Base-by-base conservation (phyloP, 2,113 vertebrate genomes). In the Thryonomys swinderianus region DNA sequence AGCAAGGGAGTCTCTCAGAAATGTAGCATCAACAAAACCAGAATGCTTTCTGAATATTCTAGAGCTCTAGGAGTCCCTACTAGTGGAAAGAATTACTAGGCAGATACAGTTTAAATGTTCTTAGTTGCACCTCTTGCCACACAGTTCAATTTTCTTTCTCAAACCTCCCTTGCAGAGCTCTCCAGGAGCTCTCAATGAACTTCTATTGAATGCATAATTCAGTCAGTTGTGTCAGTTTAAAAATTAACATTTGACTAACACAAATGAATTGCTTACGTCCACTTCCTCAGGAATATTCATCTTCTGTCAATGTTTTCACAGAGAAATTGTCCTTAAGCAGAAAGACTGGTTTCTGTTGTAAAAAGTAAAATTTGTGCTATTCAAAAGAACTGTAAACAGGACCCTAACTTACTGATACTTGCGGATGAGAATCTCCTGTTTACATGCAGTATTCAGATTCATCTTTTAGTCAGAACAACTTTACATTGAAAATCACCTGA, bases 1-100 rank as follows among this genome's bases (percentile, higher is more conserved):
- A 79, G 18, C n/a, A 71, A 89, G 40, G 51, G 83, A 93, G 16
- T 95, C 55, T 79, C 34, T 95, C 59, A 82, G 53, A 27, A 96
- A 95, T 48, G n/a, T 32, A 89, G 5, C 7, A 87, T 11, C 30
- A 94, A 62, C 8, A 45, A 94, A 91, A 82, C 18, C 32, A 66
- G 85, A 90, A 64, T 64, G n/a, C 61, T 71, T 94, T 88, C 67
- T 90, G 53, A 91, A 94, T 74, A 89, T 93, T 88, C 59, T 67
- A 90, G 30, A 95, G 23, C 34, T 59, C 21, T 66, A 76, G 30
- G 89, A 89, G 30, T 23, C 32, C 9, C 7, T 83, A 90, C 9
- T 4, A 55, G 48, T 18, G 74, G 20, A 83, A 64, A 88, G 91
- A 10, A 25, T 93, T 79, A 91, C 17, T 85, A 85, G 34, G 81